These are phyloP conservation scores for Dichetophora obliterata DNA, from an alignment of 2,888 invertebrate genomes.

Conservation along the genomic window DNA sequence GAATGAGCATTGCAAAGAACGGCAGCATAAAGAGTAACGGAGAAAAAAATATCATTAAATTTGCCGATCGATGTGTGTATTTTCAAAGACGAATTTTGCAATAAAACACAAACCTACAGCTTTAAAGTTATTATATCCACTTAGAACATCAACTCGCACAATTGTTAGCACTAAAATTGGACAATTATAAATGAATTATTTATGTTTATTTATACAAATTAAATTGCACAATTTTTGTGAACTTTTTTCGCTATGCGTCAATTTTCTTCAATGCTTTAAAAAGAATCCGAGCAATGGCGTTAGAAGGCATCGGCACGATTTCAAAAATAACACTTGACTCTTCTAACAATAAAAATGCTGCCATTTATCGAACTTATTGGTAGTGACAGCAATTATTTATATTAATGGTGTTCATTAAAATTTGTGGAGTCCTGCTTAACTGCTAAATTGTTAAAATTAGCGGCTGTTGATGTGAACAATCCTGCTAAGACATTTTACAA, in stretches of 20 bases:
- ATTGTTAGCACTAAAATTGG: not conserved
- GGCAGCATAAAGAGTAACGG: not conserved
- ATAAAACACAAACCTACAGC: not conserved
- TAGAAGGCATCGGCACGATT: not conserved
- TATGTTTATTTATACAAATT: not conserved
- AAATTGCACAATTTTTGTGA: not conserved
- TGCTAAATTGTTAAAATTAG: no score
- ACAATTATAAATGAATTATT: not conserved
- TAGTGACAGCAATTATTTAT: no score
- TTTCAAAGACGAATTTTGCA: not conserved
- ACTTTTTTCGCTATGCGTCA: not conserved
- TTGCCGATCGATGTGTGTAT: not conserved
- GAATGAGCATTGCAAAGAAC: constrained; percentile 15
- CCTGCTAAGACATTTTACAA: no score
- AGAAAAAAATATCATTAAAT: not conserved
- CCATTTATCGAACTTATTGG: not conserved
- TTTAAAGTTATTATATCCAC: not conserved
- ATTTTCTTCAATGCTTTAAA: not conserved
- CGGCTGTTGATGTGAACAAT: no score
- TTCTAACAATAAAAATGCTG: not conserved
- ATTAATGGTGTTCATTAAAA: no score
- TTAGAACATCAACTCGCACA: not conserved
- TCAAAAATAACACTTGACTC: not conserved
- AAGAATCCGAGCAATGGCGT: constrained; percentile 19
- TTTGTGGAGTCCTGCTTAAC: no score